Evolutionary conservation across 2,888 invertebrate species (phyloP), one percentile per base, ranked within the genome.

Genomic region (Parascotia fuliginaria): DNA sequence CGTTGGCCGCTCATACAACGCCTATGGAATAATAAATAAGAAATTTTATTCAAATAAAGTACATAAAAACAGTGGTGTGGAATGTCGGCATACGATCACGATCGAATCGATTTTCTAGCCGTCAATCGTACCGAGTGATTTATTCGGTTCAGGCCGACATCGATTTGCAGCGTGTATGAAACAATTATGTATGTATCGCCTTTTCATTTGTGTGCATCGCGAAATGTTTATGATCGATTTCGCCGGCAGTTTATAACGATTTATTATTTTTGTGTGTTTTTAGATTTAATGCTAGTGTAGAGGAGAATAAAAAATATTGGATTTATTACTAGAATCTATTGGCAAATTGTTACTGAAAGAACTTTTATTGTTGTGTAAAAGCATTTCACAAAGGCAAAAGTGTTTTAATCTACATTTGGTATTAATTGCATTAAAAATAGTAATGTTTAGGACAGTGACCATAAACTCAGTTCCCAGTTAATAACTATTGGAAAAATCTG

Each of bases 61-160:
- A 48, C 45, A 56, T 60, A 60, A 65, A 69, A 70, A 65, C 58
- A 60, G 55, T 52, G 33, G 38, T 40, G 39, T 44, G 64, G 69
- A 64, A 68, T 66, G 70, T 60, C 57, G 60, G 69, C 70, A 66
- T 73, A 65, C 78, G 72, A 73, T 79, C 77, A 70, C 78, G 75
- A 75, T 65, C 80, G 73, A 85, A 88, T 88, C 87, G 86, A 87
- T 88, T 88, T 83, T 79, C 81, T 78, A 80, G 78, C 79, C 74
- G 83, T 85, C 86, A 81, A 79, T 83, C 81, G 79, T 63, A 38
- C 50, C 70, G 67, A 74, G 76, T 87, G 86, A 87, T 86, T 85
- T 87, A 88, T 86, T 81, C 81, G 84, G 76, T 82, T 75, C 81
- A 79, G 80, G 70, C 66, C 77, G 70, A 71, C 73, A 75, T 72